Percentiles rank a stretch among this genome's conserved stretches.
phyloP scores from a whole-genome alignment of 1,140 invertebrate species.

The Drosophila miranda region DNA sequence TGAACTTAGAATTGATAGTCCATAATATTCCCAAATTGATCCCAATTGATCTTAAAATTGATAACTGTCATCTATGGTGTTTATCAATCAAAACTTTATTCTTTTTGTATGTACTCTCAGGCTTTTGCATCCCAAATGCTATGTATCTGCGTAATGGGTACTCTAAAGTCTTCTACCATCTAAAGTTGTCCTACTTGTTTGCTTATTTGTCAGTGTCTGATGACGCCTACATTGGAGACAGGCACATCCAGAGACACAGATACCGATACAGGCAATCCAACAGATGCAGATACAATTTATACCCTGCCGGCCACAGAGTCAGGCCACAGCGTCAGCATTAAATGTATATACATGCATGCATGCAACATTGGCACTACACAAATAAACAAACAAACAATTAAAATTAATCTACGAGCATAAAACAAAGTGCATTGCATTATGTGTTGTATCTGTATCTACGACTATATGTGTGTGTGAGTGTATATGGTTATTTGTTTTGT shows the following conservation, averaged over 20 bases:
- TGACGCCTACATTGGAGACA: slow-evolving; percentile 39
- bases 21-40: too few species aligned
- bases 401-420: slow-evolving; percentile 77
- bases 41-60: too few species aligned
- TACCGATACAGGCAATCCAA: slow-evolving; percentile 37
- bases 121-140: too few species aligned
- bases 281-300: slow-evolving; percentile 61
- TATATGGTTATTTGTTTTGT: slow-evolving; percentile 53
- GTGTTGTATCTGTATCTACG: slow-evolving; percentile 35
- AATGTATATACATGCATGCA: slow-evolving; percentile 43
- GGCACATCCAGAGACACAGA: slow-evolving; percentile 33
- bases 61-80: too few species aligned
- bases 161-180: too few species aligned
- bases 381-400: slow-evolving; percentile 70
- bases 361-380: slow-evolving; percentile 66
- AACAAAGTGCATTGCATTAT: slow-evolving; percentile 77
- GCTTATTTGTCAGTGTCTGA: slow-evolving; percentile 32
- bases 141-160: too few species aligned
- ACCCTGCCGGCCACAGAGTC: slow-evolving; percentile 12
- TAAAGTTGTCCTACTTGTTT: not conserved
- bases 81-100: too few species aligned
- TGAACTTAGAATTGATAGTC: too few species aligned
- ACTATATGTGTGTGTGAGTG: slow-evolving; percentile 29
- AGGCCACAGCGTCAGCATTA: slow-evolving; percentile 49
- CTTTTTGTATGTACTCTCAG: too few species aligned